Conservation (phyloP, 2,113 vertebrate species). For the Oenanthe melanoleuca region DNA sequence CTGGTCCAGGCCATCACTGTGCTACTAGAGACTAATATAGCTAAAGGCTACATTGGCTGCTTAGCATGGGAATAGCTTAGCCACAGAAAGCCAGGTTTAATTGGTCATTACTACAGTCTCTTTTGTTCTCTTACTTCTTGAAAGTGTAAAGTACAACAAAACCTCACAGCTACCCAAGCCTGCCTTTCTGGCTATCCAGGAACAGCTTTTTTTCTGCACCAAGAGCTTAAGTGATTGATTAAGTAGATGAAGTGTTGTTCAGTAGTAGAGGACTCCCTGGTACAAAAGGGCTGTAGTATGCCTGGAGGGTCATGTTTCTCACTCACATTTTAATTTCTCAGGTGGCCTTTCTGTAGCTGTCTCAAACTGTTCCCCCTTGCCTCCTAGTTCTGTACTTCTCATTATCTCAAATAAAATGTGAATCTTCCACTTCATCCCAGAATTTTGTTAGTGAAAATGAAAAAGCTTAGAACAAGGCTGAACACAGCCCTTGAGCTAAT, state of each 20-base stretch:
- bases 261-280: background rate
- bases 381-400: background rate
- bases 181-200: background rate
- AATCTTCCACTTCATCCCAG: background rate
- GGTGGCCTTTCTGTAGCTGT: background rate
- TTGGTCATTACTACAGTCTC: background rate
- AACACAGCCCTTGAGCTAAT: background rate
- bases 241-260: background rate
- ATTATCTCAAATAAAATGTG: background rate
- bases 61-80: slow-evolving; percentile 10
- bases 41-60: background rate
- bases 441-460: background rate
- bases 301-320: background rate
- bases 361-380: background rate
- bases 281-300: background rate
- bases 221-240: background rate
- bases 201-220: background rate
- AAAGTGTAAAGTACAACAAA: background rate
- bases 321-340: background rate
- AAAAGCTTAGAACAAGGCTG: background rate
- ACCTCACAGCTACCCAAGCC: background rate
- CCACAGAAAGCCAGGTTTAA: background rate
- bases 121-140: slow-evolving; percentile 3
- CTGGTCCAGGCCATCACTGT: background rate
- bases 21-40: background rate